A percentile compares a stretch with the other conserved stretches of the same genome.
Evolutionary conservation across 2,888 invertebrate species (phyloP).

Genomic region (Venustoraphidia nigricollis): DNA sequence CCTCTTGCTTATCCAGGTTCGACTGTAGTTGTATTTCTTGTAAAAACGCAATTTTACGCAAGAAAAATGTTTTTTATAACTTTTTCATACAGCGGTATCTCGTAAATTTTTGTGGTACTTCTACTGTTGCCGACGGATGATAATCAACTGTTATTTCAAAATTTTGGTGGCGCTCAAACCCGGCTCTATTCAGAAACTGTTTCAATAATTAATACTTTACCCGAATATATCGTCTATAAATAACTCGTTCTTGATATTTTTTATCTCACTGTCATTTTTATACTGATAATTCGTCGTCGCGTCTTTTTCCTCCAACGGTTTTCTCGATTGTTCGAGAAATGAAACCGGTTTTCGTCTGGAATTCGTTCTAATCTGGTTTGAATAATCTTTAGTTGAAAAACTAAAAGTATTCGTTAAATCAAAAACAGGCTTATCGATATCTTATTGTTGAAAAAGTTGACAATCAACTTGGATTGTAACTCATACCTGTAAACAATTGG

Average conservation of each 20-base stretch:
- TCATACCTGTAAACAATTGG: slow-evolving; percentile 24
- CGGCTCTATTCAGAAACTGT: too few species aligned
- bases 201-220: too few species aligned
- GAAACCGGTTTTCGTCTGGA: slow-evolving; percentile 6
- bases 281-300: background rate
- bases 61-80: too few species aligned
- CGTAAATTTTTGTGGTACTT: too few species aligned
- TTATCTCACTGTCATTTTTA: background rate
- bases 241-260: background rate
- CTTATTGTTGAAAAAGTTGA: background rate
- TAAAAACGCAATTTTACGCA: too few species aligned
- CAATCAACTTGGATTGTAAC: background rate
- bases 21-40: too few species aligned
- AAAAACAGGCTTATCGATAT: too few species aligned
- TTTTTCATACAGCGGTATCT: too few species aligned
- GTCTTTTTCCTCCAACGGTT: background rate
- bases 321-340: background rate
- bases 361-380: slow-evolving; percentile 13
- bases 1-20: too few species aligned
- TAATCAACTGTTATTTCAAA: too few species aligned
- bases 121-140: too few species aligned
- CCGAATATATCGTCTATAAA: background rate
- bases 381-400: slow-evolving; percentile 25
- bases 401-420: slow-evolving; percentile 7
- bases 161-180: too few species aligned